Conservation (phyloP, 1,140 invertebrate genomes). For the Drosophila willistoni region DNA sequence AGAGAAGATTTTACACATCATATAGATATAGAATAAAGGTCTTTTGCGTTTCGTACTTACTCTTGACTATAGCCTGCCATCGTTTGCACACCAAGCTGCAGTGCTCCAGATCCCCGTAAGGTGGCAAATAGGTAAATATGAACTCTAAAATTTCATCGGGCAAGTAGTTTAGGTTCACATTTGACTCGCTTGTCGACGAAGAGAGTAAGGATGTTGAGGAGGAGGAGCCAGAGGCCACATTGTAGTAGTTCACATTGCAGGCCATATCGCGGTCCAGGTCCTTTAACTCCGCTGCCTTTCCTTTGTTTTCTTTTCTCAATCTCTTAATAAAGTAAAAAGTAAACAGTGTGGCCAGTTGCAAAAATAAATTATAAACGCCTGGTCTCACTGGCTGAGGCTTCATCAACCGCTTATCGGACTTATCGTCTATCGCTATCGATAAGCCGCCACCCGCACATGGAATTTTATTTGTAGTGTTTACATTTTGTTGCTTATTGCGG, state of each 20-base stretch:
- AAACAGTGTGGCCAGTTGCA: background rate
- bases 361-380: background rate
- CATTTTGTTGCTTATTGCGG: too few relatives aligned
- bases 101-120: conserved; percentile 94
- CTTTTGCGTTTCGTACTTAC: conserved; percentile 85
- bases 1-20: background rate
- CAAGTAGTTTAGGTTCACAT: conserved; percentile 84
- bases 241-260: conserved; percentile 52
- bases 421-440: background rate
- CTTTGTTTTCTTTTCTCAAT: conserved; percentile 1
- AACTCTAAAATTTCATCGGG: conserved; percentile 97
- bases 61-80: conserved; percentile 92
- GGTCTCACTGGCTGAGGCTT: background rate
- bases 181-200: conserved; percentile 19
- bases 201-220: background rate
- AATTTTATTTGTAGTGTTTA: background rate
- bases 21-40: background rate
- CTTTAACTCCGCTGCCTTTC: conserved; percentile 23
- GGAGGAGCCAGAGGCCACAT: conserved; percentile 24
- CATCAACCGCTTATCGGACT: background rate
- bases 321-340: background rate
- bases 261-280: conserved; percentile 51
- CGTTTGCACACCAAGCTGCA: conserved; percentile 93
- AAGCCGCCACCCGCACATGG: background rate
- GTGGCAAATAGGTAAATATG: conserved; percentile 93